A percentile compares a stretch with the other conserved stretches of the same genome.
These are phyloP conservation scores for Drosophila novamexicana DNA, from an alignment of 1,140 invertebrate genomes.

Conservation along the genomic window DNA sequence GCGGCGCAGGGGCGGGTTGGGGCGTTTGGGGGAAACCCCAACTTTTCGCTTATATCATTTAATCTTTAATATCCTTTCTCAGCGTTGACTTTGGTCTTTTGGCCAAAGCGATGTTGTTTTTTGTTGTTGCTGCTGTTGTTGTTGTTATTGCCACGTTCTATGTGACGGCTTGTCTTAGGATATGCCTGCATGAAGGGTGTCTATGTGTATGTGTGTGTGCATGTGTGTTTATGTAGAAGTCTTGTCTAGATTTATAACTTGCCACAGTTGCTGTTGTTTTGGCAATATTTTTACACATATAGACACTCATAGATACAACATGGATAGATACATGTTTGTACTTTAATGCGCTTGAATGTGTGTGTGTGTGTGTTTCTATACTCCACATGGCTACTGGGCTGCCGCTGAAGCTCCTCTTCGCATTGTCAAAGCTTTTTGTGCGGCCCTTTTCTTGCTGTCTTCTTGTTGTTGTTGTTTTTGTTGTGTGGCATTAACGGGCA, in stretches of 20 bases:
- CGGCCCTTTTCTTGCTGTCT: slow-evolving; percentile 15
- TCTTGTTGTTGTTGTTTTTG: slow-evolving; percentile 44
- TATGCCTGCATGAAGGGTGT: slow-evolving; percentile 26
- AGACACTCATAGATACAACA: slow-evolving; percentile 33
- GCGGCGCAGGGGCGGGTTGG: slow-evolving; percentile 10
- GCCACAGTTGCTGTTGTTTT: slow-evolving; percentile 61
- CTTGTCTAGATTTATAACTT: slow-evolving; percentile 77
- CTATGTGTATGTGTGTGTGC: slow-evolving; percentile 21
- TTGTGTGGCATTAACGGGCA: slow-evolving; percentile 64
- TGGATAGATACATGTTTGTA: slow-evolving; percentile 19
- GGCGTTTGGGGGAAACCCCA: slow-evolving; percentile 32
- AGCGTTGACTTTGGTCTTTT: slow-evolving; percentile 77
- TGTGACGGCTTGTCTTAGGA: slow-evolving; percentile 69
- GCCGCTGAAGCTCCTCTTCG: slow-evolving; percentile 49
- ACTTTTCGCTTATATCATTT: slow-evolving; percentile 80
- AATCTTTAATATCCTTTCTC: slow-evolving; percentile 82
- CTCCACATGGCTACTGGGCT: slow-evolving; percentile 63
- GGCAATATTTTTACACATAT: slow-evolving; percentile 48
- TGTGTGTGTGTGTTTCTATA: slow-evolving; percentile 29
- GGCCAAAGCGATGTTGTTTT: slow-evolving; percentile 21
- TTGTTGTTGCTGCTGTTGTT: slow-evolving; percentile 40
- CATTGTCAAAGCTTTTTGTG: slow-evolving; percentile 62
- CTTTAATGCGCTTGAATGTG: slow-evolving; percentile 6
- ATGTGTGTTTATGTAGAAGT: slow-evolving; percentile 41
- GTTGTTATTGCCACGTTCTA: slow-evolving; percentile 57